Conservation (phyloP, 2,113 vertebrate species). For the Chauna torquata region DNA sequence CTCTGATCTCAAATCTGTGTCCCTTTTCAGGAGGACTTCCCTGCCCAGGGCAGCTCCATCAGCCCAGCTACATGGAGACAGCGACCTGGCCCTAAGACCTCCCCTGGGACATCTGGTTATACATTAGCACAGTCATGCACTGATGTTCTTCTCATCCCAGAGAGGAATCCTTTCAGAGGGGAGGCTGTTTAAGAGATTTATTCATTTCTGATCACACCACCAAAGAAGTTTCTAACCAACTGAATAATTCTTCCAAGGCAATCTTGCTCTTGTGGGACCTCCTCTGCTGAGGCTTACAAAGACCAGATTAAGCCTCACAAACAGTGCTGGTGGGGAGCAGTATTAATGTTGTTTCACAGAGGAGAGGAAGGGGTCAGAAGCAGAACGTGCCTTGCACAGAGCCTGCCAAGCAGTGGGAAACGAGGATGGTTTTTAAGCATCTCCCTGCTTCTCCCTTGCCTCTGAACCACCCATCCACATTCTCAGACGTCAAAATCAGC, state of each 20-base stretch:
- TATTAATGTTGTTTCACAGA: neutral
- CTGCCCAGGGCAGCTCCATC: neutral
- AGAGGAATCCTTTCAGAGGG: neutral
- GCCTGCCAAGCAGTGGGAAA: neutral
- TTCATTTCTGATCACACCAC: neutral
- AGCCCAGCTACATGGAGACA: neutral
- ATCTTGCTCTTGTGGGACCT: neutral
- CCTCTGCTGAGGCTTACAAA: neutral
- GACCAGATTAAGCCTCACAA: neutral
- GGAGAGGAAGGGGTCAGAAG: neutral
- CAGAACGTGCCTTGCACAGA: neutral
- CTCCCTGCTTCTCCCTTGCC: neutral
- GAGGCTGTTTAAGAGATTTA: neutral
- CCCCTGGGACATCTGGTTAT: neutral
- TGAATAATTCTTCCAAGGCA: neutral
- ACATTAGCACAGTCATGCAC: neutral
- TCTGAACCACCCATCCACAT: neutral
- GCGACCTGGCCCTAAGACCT: neutral
- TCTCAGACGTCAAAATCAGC: neutral
- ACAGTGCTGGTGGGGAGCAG: neutral
- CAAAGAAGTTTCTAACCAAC: neutral
- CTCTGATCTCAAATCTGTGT: neutral
- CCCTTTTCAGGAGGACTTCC: neutral
- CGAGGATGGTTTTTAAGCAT: neutral
- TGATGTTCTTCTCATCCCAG: neutral